Conservation (phyloP, 2,888 invertebrate genomes). For the Cephus rjabovi region DNA sequence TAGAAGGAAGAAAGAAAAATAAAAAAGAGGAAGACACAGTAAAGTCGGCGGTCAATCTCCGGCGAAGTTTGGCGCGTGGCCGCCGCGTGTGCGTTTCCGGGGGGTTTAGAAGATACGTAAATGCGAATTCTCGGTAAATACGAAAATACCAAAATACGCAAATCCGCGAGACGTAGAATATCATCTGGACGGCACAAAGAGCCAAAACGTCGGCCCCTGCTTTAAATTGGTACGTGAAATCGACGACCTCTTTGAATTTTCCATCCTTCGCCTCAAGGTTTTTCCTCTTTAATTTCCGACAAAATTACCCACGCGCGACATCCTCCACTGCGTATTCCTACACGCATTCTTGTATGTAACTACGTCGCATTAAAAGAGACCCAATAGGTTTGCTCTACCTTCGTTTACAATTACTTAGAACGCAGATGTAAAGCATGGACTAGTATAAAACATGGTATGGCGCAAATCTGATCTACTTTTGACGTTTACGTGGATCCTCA, state of each 20-base stretch:
- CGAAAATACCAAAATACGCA: slow-evolving; percentile 44
- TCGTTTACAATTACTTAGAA: background rate
- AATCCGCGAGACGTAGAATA: slow-evolving; percentile 34
- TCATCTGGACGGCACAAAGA: background rate
- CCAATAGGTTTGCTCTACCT: background rate
- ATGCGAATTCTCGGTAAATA: slow-evolving; percentile 35
- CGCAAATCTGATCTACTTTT: background rate
- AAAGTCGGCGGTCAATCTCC: background rate
- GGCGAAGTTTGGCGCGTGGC: background rate
- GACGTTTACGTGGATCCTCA: background rate
- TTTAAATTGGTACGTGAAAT: background rate
- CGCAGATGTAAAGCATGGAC: background rate
- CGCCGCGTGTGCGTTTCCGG: background rate
- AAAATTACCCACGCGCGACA: background rate
- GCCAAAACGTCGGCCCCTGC: background rate
- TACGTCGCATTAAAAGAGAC: background rate
- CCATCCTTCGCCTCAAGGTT: background rate
- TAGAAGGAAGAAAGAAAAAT: background rate
- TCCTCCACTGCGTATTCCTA: background rate
- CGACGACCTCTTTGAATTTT: background rate
- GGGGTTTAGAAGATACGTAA: slow-evolving; percentile 8
- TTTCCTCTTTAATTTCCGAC: background rate
- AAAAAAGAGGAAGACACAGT: background rate
- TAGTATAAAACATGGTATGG: background rate
- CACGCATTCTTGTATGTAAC: background rate